Evolutionary conservation across 2,797 vertebrate species (phyloP).

Genomic region (Dicrostonyx torquatus): DNA sequence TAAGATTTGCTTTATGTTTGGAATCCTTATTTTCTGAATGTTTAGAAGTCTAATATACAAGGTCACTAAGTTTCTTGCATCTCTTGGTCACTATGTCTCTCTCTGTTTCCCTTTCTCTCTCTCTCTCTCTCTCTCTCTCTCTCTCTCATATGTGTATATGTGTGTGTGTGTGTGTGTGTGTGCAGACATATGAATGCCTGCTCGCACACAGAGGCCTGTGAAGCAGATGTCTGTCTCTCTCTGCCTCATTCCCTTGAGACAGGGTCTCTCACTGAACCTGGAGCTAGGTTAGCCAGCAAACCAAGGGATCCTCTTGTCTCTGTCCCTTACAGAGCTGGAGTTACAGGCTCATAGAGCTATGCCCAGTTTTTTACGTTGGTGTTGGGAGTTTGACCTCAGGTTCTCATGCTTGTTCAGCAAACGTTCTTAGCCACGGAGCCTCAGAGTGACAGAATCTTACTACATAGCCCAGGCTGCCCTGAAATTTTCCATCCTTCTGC

Average conservation of each 20-base stretch:
- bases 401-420: neutral
- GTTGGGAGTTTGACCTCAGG: neutral
- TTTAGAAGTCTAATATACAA: neutral
- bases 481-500: neutral
- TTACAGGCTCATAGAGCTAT: neutral
- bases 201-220: neutral
- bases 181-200: neutral
- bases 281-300: neutral
- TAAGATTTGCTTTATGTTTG: neutral
- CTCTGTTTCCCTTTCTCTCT: neutral
- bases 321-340: neutral
- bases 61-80: neutral
- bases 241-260: neutral
- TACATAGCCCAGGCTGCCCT: neutral
- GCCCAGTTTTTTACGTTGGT: neutral
- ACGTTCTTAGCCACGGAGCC: neutral
- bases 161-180: neutral
- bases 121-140: neutral
- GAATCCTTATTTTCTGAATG: neutral
- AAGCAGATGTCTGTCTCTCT: neutral
- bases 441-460: neutral
- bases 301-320: neutral
- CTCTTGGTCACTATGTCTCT: neutral
- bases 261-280: neutral
- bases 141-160: too few species aligned